Evolutionary conservation across 2,888 invertebrate species (phyloP).

Genomic region (Erynnis tages): DNA sequence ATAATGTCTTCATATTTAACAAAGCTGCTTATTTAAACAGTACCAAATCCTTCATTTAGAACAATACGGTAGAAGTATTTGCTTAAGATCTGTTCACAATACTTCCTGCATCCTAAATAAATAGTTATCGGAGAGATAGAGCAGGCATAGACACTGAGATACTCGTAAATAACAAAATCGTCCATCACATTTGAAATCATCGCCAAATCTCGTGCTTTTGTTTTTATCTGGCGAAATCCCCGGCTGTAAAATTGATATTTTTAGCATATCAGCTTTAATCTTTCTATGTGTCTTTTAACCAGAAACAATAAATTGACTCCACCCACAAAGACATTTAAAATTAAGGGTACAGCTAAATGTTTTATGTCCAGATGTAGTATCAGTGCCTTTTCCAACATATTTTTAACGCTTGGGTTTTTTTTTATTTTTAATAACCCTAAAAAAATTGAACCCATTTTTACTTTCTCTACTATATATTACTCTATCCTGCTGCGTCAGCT

Average conservation of each 20-base stretch:
- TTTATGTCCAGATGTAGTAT: too few species aligned
- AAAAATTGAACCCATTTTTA: too few species aligned
- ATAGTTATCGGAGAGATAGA: conserved; percentile 25
- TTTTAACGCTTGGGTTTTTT: too few species aligned
- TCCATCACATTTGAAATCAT: neutral
- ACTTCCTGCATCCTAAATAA: conserved; percentile 41
- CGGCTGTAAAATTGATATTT: neutral
- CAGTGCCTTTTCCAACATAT: too few species aligned
- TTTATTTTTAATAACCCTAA: too few species aligned
- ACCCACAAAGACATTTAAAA: too few species aligned
- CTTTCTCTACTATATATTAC: too few species aligned
- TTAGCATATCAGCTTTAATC: neutral
- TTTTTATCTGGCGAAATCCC: neutral
- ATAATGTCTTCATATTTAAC: conserved; percentile 18
- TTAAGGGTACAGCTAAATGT: too few species aligned
- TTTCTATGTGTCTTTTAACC: neutral
- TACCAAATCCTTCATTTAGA: conserved; percentile 31
- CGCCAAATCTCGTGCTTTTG: neutral
- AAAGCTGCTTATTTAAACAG: conserved; percentile 17
- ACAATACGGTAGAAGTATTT: conserved; percentile 43
- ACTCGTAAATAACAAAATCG: neutral
- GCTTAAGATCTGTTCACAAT: conserved; percentile 40
- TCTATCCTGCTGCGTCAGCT: too few species aligned
- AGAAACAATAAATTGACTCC: too few species aligned
- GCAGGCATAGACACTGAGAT: neutral